Evolutionary conservation across 2,888 invertebrate species (phyloP).

Genomic region (Agonum fuliginosum): DNA sequence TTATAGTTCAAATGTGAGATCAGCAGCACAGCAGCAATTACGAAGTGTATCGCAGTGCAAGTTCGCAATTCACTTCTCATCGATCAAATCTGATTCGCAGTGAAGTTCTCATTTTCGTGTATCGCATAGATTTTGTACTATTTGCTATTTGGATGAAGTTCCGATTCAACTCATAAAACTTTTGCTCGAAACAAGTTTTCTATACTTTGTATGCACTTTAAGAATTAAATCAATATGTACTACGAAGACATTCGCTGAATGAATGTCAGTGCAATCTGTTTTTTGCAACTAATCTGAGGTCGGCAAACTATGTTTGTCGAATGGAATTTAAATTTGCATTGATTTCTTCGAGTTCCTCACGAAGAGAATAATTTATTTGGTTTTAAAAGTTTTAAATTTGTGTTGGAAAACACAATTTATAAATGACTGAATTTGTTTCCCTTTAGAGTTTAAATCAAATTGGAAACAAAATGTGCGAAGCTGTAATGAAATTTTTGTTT

Average conservation of each 20-base stretch:
- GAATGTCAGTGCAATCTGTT: background rate
- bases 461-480: no score
- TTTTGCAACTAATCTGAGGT: background rate
- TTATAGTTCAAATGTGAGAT: background rate
- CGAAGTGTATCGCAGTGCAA: constrained; percentile 27
- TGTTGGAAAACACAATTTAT: background rate
- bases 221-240: constrained; percentile 17
- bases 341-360: background rate
- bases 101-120: constrained; percentile 7
- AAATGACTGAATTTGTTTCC: background rate
- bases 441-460: no score
- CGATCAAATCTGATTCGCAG: constrained; percentile 47
- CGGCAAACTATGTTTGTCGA: background rate
- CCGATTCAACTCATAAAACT: constrained; percentile 2
- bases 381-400: constrained; percentile 13
- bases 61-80: constrained; percentile 19
- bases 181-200: constrained; percentile 21
- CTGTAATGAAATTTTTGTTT: no score
- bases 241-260: background rate
- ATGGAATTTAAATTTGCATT: background rate
- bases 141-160: constrained; percentile 12
- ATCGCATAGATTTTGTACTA: constrained; percentile 22
- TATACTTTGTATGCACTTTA: constrained; percentile 21
- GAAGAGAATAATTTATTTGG: background rate
- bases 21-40: constrained; percentile 47